phyloP scores from a whole-genome alignment of 1,140 invertebrate genomes.

The Zaprionus ornatus region DNA sequence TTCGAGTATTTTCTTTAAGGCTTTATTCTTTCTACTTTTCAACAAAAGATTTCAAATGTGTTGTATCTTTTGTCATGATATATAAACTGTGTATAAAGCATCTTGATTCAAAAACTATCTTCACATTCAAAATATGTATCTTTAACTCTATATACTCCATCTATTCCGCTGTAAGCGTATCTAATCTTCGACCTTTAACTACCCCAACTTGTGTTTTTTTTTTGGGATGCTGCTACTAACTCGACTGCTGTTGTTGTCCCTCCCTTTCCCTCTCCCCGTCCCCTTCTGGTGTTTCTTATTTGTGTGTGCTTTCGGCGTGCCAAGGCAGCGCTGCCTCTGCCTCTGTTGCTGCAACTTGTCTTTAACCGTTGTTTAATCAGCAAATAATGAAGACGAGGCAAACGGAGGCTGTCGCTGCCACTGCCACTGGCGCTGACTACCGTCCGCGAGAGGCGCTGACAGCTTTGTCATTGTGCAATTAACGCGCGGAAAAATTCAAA shows the following conservation, averaged over 20 bases:
- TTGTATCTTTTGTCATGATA: too few relatives aligned
- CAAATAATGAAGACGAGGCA: conserved; percentile 71
- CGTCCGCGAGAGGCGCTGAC: conserved; percentile 34
- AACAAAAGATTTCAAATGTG: too few relatives aligned
- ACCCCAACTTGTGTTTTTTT: conserved; percentile 10
- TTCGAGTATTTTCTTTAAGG: too few relatives aligned
- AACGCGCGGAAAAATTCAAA: conserved; percentile 74
- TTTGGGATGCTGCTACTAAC: conserved; percentile 59
- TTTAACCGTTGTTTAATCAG: conserved; percentile 70
- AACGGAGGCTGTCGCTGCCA: conserved; percentile 15
- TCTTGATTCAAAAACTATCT: too few relatives aligned
- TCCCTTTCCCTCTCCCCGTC: too few relatives aligned
- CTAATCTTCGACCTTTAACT: background rate
- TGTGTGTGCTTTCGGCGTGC: conserved; percentile 58
- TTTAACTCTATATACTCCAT: too few relatives aligned
- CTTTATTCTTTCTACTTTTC: too few relatives aligned
- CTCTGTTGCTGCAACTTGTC: conserved; percentile 60
- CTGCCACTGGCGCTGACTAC: conserved; percentile 46
- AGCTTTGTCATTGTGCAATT: conserved; percentile 81
- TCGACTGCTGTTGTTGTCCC: conserved; percentile 21
- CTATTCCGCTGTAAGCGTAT: background rate
- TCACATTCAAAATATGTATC: too few relatives aligned
- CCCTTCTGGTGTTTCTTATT: background rate
- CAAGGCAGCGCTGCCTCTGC: conserved; percentile 27
- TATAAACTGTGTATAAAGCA: too few relatives aligned